Evolutionary conservation across 1,140 invertebrate genomes (phyloP).

Genomic region (Plodia interpunctella): DNA sequence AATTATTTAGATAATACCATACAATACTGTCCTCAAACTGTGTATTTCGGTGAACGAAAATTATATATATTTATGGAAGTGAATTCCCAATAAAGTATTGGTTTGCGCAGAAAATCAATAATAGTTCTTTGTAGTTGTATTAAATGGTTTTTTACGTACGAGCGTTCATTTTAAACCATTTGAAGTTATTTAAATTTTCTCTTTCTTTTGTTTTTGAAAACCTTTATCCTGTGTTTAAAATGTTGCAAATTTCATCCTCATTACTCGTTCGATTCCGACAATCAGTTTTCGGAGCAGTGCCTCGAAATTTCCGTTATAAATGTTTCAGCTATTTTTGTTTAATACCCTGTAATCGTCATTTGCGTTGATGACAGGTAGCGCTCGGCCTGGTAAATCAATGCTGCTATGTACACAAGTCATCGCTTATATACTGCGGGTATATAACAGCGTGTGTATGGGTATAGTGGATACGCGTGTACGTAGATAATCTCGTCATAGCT

Average conservation of each 20-base stretch:
- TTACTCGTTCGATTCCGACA: not conserved
- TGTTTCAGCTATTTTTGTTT: conserved; percentile 42
- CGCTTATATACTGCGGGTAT: conserved; percentile 61
- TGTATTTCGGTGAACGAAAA: too few species aligned
- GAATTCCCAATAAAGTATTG: too few species aligned
- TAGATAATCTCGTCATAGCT: conserved; percentile 76
- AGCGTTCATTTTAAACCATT: too few species aligned
- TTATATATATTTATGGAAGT: too few species aligned
- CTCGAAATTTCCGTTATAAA: not conserved
- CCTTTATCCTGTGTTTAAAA: not conserved
- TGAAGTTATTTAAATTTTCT: too few species aligned
- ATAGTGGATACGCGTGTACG: conserved; percentile 62
- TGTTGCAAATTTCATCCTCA: not conserved
- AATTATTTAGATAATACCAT: too few species aligned
- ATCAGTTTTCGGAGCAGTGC: not conserved
- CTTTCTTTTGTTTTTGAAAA: too few species aligned
- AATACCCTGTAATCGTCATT: conserved; percentile 51
- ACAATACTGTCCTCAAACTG: too few species aligned
- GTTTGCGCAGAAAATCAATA: too few species aligned
- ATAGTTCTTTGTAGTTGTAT: too few species aligned
- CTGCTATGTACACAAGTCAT: conserved; percentile 70
- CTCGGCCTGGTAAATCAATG: conserved; percentile 70
- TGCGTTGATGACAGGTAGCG: conserved; percentile 54
- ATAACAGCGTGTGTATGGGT: conserved; percentile 58
- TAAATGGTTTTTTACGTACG: too few species aligned